Evolutionary conservation across 2,888 invertebrate species (phyloP), one percentile per base, ranked within the genome.

Genomic region (Criorhina ranunculi): DNA sequence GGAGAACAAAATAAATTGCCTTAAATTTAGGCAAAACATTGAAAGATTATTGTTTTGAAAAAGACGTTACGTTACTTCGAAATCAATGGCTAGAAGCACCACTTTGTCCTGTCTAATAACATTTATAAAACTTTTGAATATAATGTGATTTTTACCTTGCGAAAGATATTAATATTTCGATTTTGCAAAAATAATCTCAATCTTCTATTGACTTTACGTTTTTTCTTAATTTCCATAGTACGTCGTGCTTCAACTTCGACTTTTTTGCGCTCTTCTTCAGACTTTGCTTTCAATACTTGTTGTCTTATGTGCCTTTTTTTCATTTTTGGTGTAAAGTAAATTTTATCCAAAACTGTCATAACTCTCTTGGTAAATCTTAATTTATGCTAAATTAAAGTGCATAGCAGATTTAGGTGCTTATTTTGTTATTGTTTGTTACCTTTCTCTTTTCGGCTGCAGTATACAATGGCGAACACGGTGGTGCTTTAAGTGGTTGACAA

Each of bases 381-480:
- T 53, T 89, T 90, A 69, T 89, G 89, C 91, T 91, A 66, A 77
- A 64, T 17, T 44, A 31, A 8, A 11, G 44, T 76, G 40, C 15
- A 19, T 42, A 3, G 0, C 24, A 3, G 24, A 4, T 24, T n/a
- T n/a, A 46, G 31, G 49, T 49, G 46, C 35, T 29, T 17, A 17
- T n/a, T 53, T 59, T 44, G 9, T 44, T 35, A 9, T 17, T 42
- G 57, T 64, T 85, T 87, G 88, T 87, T 89, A 90, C 90, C 89
- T 90, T 91, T 76, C 89, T 89, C 49, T 90, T 88, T 86, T 90
- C 89, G 86, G 89, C 91, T 8, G 87, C 87, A 86, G 88, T 82
- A 64, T 44, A 67, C 79, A 94, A 93, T 8, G 96, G 96, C 0
- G 96, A 95, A 51, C 95, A 94, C 0, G 96, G 96, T 73, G 96